Evolutionary conservation across 2,888 invertebrate genomes (phyloP), one percentile per base, ranked within the genome.

Genomic region (Lordiphosa andalusiaca): DNA sequence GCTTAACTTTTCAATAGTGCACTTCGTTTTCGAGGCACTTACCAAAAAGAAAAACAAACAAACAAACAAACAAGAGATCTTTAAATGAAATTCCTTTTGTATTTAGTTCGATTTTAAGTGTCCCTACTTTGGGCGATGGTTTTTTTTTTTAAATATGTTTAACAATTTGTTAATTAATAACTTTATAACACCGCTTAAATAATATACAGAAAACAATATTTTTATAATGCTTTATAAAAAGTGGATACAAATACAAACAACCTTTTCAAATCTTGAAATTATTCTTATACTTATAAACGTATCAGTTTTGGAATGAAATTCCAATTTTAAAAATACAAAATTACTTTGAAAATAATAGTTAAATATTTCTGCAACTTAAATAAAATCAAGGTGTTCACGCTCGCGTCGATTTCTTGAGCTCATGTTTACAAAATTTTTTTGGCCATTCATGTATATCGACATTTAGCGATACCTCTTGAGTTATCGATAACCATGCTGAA

Each of bases 21-120:
- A 82, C 84, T 65, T 84, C 54, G 78, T 78, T 78, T 84, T 84
- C 63, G 69, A 58, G 54, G 84, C 78, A 84, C 71, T 53, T 39
- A 37, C 30, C 33, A 13, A 35, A 47, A 19, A 19, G 4, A 65
- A 56, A 13, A 35, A 47, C n/a, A n/a, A n/a, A n/a, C n/a, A n/a
- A 16, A 16, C 16, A 65, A 56, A 13, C 50, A 56, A 21, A 10
- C 35, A 2, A 49, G 25, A 38, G 37, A 51, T 48, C 56, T 30
- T 9, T 30, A 30, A 63, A 53, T 69, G 41, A 41, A 71, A 77
- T 77, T 77, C 66, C 63, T 73, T 67, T 73, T 59, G 68, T 77
- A 81, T 73, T 69, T 69, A 64, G 61, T 67, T 72, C 68, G 62
- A 67, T 63, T 62, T 60, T 75, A 78, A 82, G 80, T 33, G 23